These are phyloP conservation scores for Oryzias curvinotus DNA, from an alignment of 2,113 vertebrate genomes.

Conservation along the genomic window DNA sequence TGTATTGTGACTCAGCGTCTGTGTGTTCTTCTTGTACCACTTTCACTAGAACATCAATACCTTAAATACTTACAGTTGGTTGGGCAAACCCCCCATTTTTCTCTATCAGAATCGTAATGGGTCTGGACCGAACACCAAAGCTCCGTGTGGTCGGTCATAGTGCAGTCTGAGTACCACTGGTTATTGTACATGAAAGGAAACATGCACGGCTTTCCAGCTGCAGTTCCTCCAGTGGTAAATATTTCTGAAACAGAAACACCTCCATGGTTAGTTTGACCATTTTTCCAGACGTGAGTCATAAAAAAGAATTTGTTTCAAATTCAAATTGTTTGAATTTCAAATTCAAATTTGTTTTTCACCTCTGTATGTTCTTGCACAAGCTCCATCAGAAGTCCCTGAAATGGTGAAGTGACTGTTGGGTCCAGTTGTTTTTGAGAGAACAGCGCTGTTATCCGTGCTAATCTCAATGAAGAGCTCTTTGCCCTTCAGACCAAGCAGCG, in stretches of 20 bases:
- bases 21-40: neutral
- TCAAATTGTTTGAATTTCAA: too few relatives aligned
- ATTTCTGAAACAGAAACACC: slow-evolving; percentile 69
- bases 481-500: slow-evolving; percentile 80
- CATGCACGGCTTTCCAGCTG: slow-evolving; percentile 81
- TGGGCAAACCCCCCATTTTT: slow-evolving; percentile 84
- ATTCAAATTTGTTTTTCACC: slow-evolving; percentile 64
- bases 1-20: neutral
- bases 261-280: neutral
- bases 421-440: slow-evolving; percentile 80
- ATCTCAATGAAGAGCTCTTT: slow-evolving; percentile 81
- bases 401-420: slow-evolving; percentile 83
- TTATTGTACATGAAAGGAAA: slow-evolving; percentile 87
- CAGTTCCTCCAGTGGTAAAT: slow-evolving; percentile 85
- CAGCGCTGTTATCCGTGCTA: slow-evolving; percentile 73
- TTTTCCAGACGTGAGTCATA: neutral
- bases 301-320: rapidly evolving
- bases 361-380: slow-evolving; percentile 86
- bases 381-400: slow-evolving; percentile 78
- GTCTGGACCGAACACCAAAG: slow-evolving; percentile 85
- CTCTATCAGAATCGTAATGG: slow-evolving; percentile 60
- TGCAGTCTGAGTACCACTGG: slow-evolving; percentile 85
- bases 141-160: slow-evolving; percentile 51
- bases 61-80: slow-evolving; percentile 76
- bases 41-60: neutral